Evolutionary conservation across 2,113 vertebrate genomes (phyloP).

Genomic region (Elephas maximus): DNA sequence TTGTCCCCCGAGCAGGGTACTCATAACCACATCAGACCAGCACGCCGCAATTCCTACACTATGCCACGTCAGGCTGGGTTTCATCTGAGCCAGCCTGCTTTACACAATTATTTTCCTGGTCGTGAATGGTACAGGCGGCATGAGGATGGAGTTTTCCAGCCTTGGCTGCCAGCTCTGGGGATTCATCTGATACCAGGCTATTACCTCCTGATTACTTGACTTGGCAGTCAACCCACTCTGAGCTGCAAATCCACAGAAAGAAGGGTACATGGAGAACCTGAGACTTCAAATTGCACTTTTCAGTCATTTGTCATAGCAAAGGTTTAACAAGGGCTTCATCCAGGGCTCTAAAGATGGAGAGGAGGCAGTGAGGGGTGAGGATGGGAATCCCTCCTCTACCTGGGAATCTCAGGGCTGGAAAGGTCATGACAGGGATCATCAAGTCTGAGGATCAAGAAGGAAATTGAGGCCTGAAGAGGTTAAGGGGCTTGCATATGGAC

Average conservation of each 20-base stretch:
- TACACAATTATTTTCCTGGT: constrained; percentile 81
- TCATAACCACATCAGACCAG: constrained; percentile 79
- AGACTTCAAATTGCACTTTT: constrained; percentile 80
- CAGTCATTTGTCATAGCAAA: constrained; percentile 82
- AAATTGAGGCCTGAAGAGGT: not conserved
- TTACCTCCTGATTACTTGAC: constrained; percentile 87
- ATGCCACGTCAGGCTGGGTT: constrained; percentile 71
- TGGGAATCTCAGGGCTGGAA: not conserved
- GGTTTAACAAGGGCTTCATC: constrained; percentile 67
- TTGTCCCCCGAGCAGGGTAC: constrained; percentile 77
- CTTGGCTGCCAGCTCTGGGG: constrained; percentile 82
- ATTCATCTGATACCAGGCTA: constrained; percentile 84
- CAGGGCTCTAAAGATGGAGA: constrained; percentile 32
- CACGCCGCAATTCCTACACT: constrained; percentile 26
- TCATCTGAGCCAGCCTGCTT: constrained; percentile 80
- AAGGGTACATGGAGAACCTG: constrained; percentile 77
- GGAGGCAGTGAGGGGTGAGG: not conserved
- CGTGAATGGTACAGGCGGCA: constrained; percentile 75
- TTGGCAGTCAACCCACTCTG: constrained; percentile 84
- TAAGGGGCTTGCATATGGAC: not conserved
- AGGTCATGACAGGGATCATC: not conserved
- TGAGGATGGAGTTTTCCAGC: constrained; percentile 80
- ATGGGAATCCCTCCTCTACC: not conserved
- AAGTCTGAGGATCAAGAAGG: not conserved
- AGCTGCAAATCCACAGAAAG: constrained; percentile 84